Evolutionary conservation across 1,140 invertebrate species (phyloP).

Genomic region (Drosophila burlai): DNA sequence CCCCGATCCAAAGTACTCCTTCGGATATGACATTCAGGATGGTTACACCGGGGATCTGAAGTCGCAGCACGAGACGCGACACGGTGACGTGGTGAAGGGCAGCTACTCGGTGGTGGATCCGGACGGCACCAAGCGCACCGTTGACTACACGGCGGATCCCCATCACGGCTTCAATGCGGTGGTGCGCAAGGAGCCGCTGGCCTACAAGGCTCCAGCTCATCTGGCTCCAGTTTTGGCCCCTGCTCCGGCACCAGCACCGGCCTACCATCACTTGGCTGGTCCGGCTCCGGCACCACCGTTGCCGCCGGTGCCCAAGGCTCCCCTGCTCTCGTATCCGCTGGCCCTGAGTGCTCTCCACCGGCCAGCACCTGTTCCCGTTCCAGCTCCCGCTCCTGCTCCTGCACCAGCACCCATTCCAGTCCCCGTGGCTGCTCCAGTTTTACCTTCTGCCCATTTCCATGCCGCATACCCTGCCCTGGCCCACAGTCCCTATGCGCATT

Average conservation of each 20-base stretch:
- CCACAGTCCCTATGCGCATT: conserved; percentile 75
- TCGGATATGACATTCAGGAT: conserved; percentile 87
- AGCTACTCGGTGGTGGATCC: conserved; percentile 88
- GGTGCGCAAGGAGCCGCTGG: conserved; percentile 85
- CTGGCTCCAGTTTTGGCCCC: conserved; percentile 40
- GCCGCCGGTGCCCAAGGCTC: conserved; percentile 63
- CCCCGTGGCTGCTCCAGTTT: conserved; percentile 48
- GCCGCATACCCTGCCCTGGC: conserved; percentile 78
- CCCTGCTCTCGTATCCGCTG: conserved; percentile 64
- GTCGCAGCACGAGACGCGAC: conserved; percentile 87
- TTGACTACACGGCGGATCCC: conserved; percentile 88
- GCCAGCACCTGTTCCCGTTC: conserved; percentile 45
- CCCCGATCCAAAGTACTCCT: conserved; percentile 87
- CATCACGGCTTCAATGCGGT: conserved; percentile 86
- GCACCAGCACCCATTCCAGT: conserved; percentile 50
- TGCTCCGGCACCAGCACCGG: conserved; percentile 70
- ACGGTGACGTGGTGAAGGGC: conserved; percentile 89
- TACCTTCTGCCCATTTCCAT: conserved; percentile 70
- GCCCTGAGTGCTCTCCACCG: conserved; percentile 58
- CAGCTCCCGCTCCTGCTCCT: conserved; percentile 51
- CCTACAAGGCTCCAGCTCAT: conserved; percentile 73
- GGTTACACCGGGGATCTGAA: conserved; percentile 87
- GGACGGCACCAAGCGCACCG: conserved; percentile 88
- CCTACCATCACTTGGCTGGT: conserved; percentile 33
- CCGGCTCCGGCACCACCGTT: conserved; percentile 68